A percentile compares a stretch with the other conserved stretches of the same genome.
Evolutionary conservation across 2,888 invertebrate species (phyloP).

Genomic region (Mythimna loreyi): DNA sequence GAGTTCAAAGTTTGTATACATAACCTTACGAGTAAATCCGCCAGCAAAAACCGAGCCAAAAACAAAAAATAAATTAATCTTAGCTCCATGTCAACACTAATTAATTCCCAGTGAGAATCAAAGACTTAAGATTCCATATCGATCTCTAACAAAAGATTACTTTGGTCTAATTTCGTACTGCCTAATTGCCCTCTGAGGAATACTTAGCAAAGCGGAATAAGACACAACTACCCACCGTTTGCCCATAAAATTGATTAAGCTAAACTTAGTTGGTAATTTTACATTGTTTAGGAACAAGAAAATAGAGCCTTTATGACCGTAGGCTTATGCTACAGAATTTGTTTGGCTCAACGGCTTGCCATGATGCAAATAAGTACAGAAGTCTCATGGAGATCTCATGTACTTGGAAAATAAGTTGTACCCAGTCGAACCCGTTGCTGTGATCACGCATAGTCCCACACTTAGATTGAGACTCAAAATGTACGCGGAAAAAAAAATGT

Average conservation of each 20-base stretch:
- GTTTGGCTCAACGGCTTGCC: background rate
- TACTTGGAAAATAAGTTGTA: too few relatives aligned
- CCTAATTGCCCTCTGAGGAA: conserved; percentile 46
- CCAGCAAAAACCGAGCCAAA: background rate
- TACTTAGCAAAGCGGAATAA: conserved; percentile 51
- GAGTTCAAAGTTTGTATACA: too few relatives aligned
- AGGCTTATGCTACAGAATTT: conserved; percentile 3
- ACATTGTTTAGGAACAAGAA: conserved; percentile 50
- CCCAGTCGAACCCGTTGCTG: too few relatives aligned
- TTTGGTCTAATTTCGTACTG: conserved; percentile 30
- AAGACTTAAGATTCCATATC: conserved; percentile 9
- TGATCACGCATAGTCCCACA: too few relatives aligned
- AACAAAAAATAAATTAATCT: background rate
- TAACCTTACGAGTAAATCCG: too few relatives aligned
- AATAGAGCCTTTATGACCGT: conserved; percentile 38
- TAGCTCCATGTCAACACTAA: background rate
- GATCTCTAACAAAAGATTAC: conserved; percentile 35
- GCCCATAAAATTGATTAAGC: conserved; percentile 60
- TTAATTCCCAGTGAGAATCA: background rate
- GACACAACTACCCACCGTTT: conserved; percentile 40
- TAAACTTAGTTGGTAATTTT: conserved; percentile 50
- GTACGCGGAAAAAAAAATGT: too few relatives aligned
- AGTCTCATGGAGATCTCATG: too few relatives aligned
- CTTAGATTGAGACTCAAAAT: too few relatives aligned
- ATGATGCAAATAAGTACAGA: too few relatives aligned